These are phyloP conservation scores for Cyphomyrmex costatus DNA, from an alignment of 1,140 invertebrate species.

Conservation along the genomic window DNA sequence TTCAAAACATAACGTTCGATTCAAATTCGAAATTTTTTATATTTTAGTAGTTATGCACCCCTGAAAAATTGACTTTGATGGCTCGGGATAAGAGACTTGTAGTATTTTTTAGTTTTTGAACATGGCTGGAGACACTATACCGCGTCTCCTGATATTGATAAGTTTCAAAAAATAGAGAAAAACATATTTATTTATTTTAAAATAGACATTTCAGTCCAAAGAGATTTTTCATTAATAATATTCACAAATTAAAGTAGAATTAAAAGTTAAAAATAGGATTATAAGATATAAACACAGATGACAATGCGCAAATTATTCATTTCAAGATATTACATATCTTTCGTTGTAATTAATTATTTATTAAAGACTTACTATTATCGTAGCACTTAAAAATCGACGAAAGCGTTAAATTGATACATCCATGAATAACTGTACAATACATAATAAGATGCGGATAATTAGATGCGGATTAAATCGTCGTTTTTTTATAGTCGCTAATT, in stretches of 20 bases:
- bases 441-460: slow-evolving; percentile 25
- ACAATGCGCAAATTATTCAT: no score
- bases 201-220: slow-evolving; percentile 17
- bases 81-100: no score
- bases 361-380: not conserved
- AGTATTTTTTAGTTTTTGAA: no score
- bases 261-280: no score
- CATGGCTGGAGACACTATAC: no score
- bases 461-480: not conserved
- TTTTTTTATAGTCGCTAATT: not conserved
- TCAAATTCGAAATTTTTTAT: no score
- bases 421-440: not conserved
- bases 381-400: not conserved
- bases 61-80: no score
- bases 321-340: no score
- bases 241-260: not conserved
- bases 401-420: not conserved
- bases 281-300: no score
- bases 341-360: not conserved
- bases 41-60: no score
- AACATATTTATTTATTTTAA: not conserved
- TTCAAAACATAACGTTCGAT: no score
- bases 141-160: no score
- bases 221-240: not conserved
- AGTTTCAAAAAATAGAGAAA: not conserved